Evolutionary conservation across 2,113 vertebrate species (phyloP), one percentile per base, ranked within the genome.

Genomic region (Seriola rivoliana): DNA sequence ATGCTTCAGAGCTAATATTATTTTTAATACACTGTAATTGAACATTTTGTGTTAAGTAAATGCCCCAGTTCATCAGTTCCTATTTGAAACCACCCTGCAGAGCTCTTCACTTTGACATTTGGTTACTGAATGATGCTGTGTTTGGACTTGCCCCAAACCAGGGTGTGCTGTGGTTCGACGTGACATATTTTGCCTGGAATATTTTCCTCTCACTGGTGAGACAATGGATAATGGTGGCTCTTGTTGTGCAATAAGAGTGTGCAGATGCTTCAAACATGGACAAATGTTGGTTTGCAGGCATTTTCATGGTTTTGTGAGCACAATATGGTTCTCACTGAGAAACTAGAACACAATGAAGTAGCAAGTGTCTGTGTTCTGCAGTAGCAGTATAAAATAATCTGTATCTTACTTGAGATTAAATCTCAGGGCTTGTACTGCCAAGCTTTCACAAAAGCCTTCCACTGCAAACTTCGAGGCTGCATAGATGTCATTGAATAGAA

Each of bases 401-500:
- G 10, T 12, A 36, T 77, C 97, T 96, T 95, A 97, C 96, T 96
- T 96, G 59, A 97, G 93, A 75, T 95, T 95, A 90, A 97, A 97
- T 81, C 95, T 96, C 83, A 97, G 86, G 11, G 96, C 96, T 91
- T 97, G 96, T 59, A 97, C 94, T 5, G 96, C 96, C 67, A 97
- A 92, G 84, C 96, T 97, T 89, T 97, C 97, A 0, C 97, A 97
- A 83, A 97, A 97, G n/a, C 96, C 96, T 88, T 97, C 96, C 90
- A 96, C 93, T 23, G 97, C 97, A 89, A 97, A 97, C 86, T 97
- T 97, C 21, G 96, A 97, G 2, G 97, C 96, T 62, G 97, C 96
- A 23, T 97, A 97, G 80, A 97, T 87, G n/a, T 97, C 96, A 23
- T 97, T 97, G 93, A 97, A 97, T 83, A 97, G 90, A 75, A 97